Conservation (phyloP, 2,797 vertebrate genomes). For the Eurystomus glaucurus region DNA sequence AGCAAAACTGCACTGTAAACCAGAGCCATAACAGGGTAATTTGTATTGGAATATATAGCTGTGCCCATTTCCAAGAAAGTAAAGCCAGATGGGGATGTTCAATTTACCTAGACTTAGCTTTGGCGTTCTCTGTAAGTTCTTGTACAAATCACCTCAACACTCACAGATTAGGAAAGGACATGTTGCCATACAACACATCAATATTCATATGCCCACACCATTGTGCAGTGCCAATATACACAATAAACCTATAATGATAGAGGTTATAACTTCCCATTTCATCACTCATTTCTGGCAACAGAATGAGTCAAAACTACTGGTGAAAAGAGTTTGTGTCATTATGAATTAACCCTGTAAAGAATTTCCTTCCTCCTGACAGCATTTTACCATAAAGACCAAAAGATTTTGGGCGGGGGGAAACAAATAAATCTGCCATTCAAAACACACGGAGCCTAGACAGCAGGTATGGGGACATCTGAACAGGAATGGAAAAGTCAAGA, state of each 20-base stretch:
- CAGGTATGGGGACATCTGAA: neutral
- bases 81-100: conserved; percentile 41
- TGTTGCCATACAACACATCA: neutral
- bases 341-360: neutral
- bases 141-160: neutral
- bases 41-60: neutral
- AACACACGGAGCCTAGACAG: neutral
- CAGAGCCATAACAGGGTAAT: neutral
- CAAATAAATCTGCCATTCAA: neutral
- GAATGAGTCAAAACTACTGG: neutral
- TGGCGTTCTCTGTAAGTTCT: conserved; percentile 12
- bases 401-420: neutral
- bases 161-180: neutral
- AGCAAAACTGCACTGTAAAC: neutral
- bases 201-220: conserved; percentile 1
- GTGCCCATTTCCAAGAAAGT: neutral
- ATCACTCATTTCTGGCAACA: neutral
- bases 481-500: neutral
- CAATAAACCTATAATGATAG: neutral
- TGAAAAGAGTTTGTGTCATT: neutral
- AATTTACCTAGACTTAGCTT: conserved; percentile 13
- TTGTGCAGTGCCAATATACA: neutral
- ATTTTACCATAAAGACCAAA: neutral
- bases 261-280: neutral
- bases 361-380: neutral